Evolutionary conservation across 2,113 vertebrate species (phyloP), one percentile per base, ranked within the genome.

Genomic region (Calyptommatus sinebrachiatus): DNA sequence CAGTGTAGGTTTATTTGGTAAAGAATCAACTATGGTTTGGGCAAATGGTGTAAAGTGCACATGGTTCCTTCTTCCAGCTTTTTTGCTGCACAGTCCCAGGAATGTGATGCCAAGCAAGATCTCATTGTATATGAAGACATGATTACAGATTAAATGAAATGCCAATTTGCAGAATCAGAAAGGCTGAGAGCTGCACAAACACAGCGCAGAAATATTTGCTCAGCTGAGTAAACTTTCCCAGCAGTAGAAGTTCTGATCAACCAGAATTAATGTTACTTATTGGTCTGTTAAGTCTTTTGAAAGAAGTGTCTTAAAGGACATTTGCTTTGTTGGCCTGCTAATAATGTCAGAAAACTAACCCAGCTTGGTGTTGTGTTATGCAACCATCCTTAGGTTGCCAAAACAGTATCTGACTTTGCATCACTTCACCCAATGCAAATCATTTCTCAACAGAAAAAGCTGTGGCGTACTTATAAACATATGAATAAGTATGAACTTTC

Each of bases 141-240:
- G 1, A 20, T 78, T 22, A 18, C 31, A 67, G n/a, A 20, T 50
- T 78, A 31, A 29, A 62, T 45, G 50, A 80, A 72, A 76, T 41
- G 24, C 75, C 66, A 84, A 78, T 60, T 70, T 73, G 11, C 60
- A 73, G 67, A 80, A 29, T 18, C 7, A 8, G n/a, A 26, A 20
- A 10, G 61, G 76, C 82, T 4, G 31, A 73, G 9, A 62, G 31
- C 48, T 73, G 26, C 35, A 7, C 24, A 73, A 80, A 65, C 29
- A 50, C 16, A 7, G 11, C 5, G 61, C 16, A 45, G 62, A 29
- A 73, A 76, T 68, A 10, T 72, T 57, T 74, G 76, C 71, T 73
- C 63, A 67, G 16, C 65, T 76, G 61, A 21, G 67, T 82, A 69
- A 77, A 78, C 29, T 73, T 74, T 83, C 65, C 21, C 35, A 53